Evolutionary conservation across 2,888 invertebrate species (phyloP).

Genomic region (Monopis laevigella): DNA sequence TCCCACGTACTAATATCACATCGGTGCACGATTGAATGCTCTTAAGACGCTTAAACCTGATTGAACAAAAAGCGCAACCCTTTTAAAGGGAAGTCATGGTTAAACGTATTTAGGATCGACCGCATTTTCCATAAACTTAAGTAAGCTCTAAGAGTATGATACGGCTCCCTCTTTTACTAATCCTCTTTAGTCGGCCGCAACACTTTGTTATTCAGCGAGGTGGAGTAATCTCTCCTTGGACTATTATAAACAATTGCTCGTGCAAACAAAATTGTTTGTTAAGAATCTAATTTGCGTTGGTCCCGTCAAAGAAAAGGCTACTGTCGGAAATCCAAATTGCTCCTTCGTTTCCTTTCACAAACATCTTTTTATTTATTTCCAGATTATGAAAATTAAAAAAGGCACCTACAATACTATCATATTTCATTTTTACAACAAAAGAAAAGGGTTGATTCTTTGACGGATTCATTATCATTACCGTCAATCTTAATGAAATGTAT

Average conservation of each 20-base stretch:
- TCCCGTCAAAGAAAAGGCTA: constrained; percentile 3
- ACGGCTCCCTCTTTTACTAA: constrained; percentile 54
- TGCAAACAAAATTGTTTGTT: constrained; percentile 42
- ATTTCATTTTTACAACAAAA: constrained; percentile 23
- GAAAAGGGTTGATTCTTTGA: constrained; percentile 38
- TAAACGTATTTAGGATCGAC: constrained; percentile 49
- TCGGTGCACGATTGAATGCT: constrained; percentile 40
- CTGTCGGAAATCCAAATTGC: constrained; percentile 3
- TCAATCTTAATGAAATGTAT: constrained; percentile 64
- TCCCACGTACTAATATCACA: constrained; percentile 41
- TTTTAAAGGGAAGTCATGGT: constrained; percentile 57
- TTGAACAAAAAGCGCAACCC: constrained; percentile 62
- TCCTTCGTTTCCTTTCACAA: neutral
- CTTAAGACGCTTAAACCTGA: constrained; percentile 42
- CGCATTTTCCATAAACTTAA: constrained; percentile 61
- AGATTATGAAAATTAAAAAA: too few species aligned
- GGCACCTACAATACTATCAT: too few species aligned
- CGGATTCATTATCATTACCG: constrained; percentile 45
- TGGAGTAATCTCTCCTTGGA: constrained; percentile 42
- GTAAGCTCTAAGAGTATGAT: constrained; percentile 59
- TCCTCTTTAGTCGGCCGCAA: constrained; percentile 54
- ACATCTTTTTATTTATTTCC: too few species aligned
- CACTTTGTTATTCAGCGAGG: constrained; percentile 51
- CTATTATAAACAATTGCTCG: constrained; percentile 50
- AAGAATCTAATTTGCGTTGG: constrained; percentile 36